Base-by-base conservation (phyloP, 1,140 invertebrate species). In the Cydia fagiglandana region DNA sequence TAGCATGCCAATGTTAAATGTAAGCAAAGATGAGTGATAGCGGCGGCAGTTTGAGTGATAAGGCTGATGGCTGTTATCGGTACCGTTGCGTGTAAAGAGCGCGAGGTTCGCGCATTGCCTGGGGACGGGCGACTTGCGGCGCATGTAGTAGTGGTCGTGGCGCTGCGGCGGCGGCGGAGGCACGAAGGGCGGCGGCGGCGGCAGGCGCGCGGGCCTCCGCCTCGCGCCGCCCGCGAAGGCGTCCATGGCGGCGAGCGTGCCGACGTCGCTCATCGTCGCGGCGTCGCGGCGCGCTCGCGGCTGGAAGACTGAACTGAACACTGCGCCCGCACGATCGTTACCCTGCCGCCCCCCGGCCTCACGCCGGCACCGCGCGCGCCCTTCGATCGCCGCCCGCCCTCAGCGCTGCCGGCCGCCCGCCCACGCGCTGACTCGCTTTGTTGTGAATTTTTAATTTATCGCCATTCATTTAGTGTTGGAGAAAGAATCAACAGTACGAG, bases 311-410 rank as follows among this genome's bases (percentile, higher is more conserved):
- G 91, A 89, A 88, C 82, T 88, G 56, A 61, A 94, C 92, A 50
- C 95, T 90, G 10, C 94, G 93, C 77, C 95, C 93, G 78, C 94
- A 93, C 41, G 96, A 90, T 90, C 90, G 89, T 87, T 89, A 89
- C 87, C 84, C 84, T 86, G 78, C 83, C 82, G 83, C 84, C 81
- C 80, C 80, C 77, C 83, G 79, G 15, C 34, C 56, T 75, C 86
- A 84, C 78, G 76, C 86, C 78, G 76, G 79, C 86, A 77, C 85
- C 86, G 85, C 86, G 89, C 91, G 88, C 89, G 86, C 88, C 86
- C 87, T 90, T 91, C 91, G 91, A 90, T 91, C 89, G 88, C 88
- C 89, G 85, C 89, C 86, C 86, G 86, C 91, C 86, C 88, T 85
- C 86, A 86, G 83, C 87, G 85, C 83, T 84, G 78, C 83, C 81